Conservation (phyloP, 2,888 invertebrate species). For the Drosophila putrida region DNA sequence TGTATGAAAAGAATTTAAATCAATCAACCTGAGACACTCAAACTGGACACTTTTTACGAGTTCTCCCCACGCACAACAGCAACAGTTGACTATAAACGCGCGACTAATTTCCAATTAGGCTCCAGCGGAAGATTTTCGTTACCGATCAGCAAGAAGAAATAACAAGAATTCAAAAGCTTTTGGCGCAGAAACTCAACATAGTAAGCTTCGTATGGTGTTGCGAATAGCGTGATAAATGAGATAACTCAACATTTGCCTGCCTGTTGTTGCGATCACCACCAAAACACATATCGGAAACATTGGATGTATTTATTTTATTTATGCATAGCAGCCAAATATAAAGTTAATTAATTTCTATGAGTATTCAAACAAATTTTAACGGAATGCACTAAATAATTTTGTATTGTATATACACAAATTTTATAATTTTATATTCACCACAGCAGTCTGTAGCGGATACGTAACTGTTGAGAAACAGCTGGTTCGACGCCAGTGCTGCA, state of each 20-base stretch:
- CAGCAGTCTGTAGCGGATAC: background rate
- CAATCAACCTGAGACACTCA: slow-evolving; percentile 41
- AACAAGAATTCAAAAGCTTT: slow-evolving; percentile 59
- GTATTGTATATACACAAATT: background rate
- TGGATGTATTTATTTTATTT: background rate
- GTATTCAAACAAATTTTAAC: background rate
- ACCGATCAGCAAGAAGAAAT: slow-evolving; percentile 45
- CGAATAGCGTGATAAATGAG: slow-evolving; percentile 4
- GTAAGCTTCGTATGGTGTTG: slow-evolving; percentile 21
- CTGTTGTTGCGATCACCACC: too few relatives aligned
- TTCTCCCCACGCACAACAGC: slow-evolving; percentile 45
- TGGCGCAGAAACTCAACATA: slow-evolving; percentile 41
- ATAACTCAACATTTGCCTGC: too few relatives aligned
- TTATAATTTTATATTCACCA: slow-evolving; percentile 3
- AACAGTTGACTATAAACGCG: slow-evolving; percentile 56
- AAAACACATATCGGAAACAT: too few relatives aligned
- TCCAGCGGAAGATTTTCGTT: slow-evolving; percentile 45
- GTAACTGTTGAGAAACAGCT: slow-evolving; percentile 23
- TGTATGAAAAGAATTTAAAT: slow-evolving; percentile 21
- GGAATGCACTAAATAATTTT: too few relatives aligned
- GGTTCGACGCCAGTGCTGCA: slow-evolving; percentile 33
- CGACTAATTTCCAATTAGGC: slow-evolving; percentile 61
- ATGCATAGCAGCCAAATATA: background rate
- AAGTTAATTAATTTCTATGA: background rate
- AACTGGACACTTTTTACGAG: slow-evolving; percentile 31